Conservation (phyloP, 2,113 vertebrate species). For the Pelecanus crispus region DNA sequence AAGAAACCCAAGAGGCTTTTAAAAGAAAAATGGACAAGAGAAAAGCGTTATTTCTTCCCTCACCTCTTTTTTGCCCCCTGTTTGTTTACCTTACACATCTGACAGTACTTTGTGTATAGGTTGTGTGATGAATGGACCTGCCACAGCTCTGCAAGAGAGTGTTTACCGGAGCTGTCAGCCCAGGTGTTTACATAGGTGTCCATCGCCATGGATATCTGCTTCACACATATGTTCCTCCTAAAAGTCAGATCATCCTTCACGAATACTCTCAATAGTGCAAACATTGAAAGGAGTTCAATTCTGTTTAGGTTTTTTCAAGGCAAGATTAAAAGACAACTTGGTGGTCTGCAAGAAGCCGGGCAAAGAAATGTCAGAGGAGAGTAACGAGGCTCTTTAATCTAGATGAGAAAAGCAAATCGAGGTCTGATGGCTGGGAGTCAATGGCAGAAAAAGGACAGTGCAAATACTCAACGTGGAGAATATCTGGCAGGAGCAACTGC, state of each 20-base stretch:
- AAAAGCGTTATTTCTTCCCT: background rate
- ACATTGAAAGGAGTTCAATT: background rate
- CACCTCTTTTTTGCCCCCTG: background rate
- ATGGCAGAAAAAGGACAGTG: background rate
- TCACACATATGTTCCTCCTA: background rate
- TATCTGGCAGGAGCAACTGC: background rate
- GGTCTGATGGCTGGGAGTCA: background rate
- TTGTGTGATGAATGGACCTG: constrained; percentile 30
- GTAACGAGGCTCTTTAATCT: constrained; percentile 17
- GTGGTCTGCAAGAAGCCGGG: constrained; percentile 22
- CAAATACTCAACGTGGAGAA: background rate
- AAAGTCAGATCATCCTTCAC: constrained; percentile 42
- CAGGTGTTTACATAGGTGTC: constrained; percentile 33
- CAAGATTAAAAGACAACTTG: constrained; percentile 40
- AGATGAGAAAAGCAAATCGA: constrained; percentile 29
- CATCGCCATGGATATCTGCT: constrained; percentile 30
- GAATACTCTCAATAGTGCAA: background rate
- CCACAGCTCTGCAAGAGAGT: background rate
- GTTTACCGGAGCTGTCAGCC: constrained; percentile 34
- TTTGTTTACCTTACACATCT: constrained; percentile 38
- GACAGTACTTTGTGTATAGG: constrained; percentile 3
- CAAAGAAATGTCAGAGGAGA: background rate
- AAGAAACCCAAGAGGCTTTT: background rate
- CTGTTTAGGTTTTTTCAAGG: background rate
- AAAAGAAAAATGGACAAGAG: background rate